Percentiles rank a stretch among this genome's conserved stretches.
These are phyloP conservation scores for Cephus nigrinus DNA, from an alignment of 2,888 invertebrate species.

Conservation along the genomic window DNA sequence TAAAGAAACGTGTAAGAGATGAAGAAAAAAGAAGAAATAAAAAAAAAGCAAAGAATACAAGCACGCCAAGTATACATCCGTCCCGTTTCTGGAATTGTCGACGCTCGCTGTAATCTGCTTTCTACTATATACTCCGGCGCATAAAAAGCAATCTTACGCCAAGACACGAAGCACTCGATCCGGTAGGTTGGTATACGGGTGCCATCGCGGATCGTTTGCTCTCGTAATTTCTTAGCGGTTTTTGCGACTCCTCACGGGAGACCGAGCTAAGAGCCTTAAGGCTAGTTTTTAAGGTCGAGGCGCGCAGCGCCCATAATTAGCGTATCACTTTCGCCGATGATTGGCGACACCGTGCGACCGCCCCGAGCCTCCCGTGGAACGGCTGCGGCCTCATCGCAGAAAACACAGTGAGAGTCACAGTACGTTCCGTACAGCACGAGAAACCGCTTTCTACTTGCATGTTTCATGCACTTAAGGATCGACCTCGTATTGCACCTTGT, in stretches of 20 bases:
- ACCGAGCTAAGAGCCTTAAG: neutral
- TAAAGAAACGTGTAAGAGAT: neutral
- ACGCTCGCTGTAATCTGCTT: neutral
- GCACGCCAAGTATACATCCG: neutral
- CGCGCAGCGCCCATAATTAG: slow-evolving; percentile 16
- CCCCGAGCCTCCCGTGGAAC: neutral
- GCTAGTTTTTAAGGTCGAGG: slow-evolving; percentile 3
- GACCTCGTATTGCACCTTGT: neutral
- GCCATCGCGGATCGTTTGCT: slow-evolving; percentile 4
- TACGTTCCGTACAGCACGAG: slow-evolving; percentile 2
- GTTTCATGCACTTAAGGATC: neutral
- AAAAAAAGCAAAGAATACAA: neutral
- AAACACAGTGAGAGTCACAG: neutral
- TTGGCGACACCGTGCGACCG: slow-evolving; percentile 17
- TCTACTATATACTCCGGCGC: neutral
- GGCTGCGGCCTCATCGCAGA: neutral
- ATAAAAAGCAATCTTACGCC: neutral
- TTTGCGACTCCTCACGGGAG: neutral
- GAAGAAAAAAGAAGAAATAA: neutral
- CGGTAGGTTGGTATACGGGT: neutral
- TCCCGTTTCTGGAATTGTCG: neutral
- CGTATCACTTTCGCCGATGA: slow-evolving; percentile 28
- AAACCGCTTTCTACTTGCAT: slow-evolving; percentile 5
- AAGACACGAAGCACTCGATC: neutral
- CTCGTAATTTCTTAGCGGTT: neutral